Base-by-base conservation (phyloP, 2,888 invertebrate genomes). In the Mythimna pallens region DNA sequence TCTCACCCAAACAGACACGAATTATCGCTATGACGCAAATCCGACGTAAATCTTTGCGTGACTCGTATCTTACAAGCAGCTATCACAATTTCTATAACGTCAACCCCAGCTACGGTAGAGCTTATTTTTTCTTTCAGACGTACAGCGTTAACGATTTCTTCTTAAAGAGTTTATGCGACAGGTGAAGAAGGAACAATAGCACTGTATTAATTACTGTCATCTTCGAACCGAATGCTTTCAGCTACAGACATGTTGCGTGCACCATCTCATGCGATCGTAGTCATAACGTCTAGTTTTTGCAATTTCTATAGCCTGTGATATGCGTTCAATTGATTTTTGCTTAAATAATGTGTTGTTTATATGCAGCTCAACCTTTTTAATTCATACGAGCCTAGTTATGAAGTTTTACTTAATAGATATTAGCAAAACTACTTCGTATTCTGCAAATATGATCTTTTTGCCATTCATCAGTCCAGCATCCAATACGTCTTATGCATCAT, bases 181-280 rank as follows among this genome's bases (percentile, higher is more conserved):
- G 77, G 71, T 54, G 58, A 55, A 73, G 73, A 75, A 63, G 76
- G 68, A 77, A 86, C 86, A 86, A 86, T 85, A 63, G 73, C 63
- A 14, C 34, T 58, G 84, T 73, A 73, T 75, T 77, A 76, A 82
- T 84, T 81, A 78, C 65, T 77, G 81, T 80, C 76, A 73, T 61
- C 64, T 70, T 63, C 52, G 30, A 73, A 70, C 65, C 58, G 65
- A 76, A 73, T 68, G 75, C 70, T 78, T 77, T 79, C 75, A 78
- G 74, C 55, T 72, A 40, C 17, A 17, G 64, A 74, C 73, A 43
- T 70, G 71, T 83, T 78, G 84, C 86, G 77, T 86, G 81, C 66
- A 64, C n/a, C 40, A 50, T 65, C 30, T 73, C 73, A 66, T 72
- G 68, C 69, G 57, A 79, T 52, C 67, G 54, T 66, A 73, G 67